Evolutionary conservation across 35 echinoderm and acorn worm genomes (phyloP).

Genomic region (Apostichopus californicus): DNA sequence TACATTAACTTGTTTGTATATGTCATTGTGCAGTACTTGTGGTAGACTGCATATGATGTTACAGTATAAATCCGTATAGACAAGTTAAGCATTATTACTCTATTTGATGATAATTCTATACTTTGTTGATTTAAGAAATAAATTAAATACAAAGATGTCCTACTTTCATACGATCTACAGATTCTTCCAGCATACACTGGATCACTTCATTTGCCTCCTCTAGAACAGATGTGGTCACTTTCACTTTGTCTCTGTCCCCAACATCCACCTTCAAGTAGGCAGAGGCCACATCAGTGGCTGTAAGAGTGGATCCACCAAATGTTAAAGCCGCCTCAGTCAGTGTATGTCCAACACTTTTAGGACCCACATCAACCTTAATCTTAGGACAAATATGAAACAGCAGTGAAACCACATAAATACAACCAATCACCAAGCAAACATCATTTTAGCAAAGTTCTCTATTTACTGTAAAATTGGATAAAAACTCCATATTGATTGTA

Average conservation of each 20-base stretch:
- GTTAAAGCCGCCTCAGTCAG: slow-evolving; percentile 54
- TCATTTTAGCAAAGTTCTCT: too few relatives aligned
- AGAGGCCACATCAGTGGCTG: slow-evolving; percentile 76
- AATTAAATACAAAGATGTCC: not conserved
- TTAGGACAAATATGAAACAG: not conserved
- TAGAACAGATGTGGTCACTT: slow-evolving; percentile 45
- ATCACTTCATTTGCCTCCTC: slow-evolving; percentile 66
- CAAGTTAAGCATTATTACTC: too few relatives aligned
- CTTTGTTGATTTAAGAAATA: too few relatives aligned
- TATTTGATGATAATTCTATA: too few relatives aligned
- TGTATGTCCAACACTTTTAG: slow-evolving; percentile 79
- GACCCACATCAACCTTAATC: slow-evolving; percentile 68
- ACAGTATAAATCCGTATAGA: too few relatives aligned
- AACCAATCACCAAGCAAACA: too few relatives aligned
- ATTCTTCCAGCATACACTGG: slow-evolving; percentile 76
- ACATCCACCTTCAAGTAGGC: slow-evolving; percentile 65
- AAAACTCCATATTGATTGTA: too few relatives aligned
- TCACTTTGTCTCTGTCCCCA: slow-evolving; percentile 59
- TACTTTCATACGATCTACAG: slow-evolving; percentile 91
- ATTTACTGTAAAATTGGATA: too few relatives aligned
- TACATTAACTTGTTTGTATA: too few relatives aligned
- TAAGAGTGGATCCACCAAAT: slow-evolving; percentile 82
- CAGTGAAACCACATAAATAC: too few relatives aligned
- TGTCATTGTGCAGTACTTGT: too few relatives aligned
- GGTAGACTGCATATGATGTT: too few relatives aligned